Conservation (phyloP, 2,113 vertebrate genomes). For the Chelonoidis abingdonii region DNA sequence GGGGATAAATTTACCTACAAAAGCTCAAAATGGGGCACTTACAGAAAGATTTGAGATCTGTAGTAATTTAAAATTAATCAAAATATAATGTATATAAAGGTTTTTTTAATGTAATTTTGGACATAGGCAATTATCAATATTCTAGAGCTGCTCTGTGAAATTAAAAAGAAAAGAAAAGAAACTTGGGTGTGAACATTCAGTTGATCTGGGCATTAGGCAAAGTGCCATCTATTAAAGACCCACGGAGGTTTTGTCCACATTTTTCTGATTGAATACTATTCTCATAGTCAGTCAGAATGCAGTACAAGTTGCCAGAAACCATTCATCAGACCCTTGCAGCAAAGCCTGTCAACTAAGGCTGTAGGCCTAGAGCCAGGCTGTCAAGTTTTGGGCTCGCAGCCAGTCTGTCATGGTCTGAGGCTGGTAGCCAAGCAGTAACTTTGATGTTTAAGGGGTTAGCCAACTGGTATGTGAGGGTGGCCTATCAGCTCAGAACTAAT, state of each 20-base stretch:
- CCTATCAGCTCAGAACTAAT: constrained; percentile 87
- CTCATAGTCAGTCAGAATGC: constrained; percentile 69
- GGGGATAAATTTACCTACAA: background rate
- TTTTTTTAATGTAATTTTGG: background rate
- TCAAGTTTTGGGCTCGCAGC: constrained; percentile 88
- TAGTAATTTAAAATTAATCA: background rate
- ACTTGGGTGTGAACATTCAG: constrained; percentile 3
- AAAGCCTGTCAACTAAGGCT: constrained; percentile 87
- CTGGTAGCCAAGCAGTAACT: constrained; percentile 91
- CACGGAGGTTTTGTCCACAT: constrained; percentile 29
- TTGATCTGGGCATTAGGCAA: background rate
- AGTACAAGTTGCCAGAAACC: constrained; percentile 84
- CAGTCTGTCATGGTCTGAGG: constrained; percentile 94
- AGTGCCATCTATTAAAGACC: background rate
- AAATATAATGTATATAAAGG: background rate
- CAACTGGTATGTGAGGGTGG: constrained; percentile 91
- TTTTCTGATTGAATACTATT: constrained; percentile 64
- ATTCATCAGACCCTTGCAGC: constrained; percentile 89
- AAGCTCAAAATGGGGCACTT: background rate
- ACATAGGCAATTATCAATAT: background rate
- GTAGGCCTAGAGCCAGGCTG: constrained; percentile 88
- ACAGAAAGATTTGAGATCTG: background rate
- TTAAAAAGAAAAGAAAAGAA: background rate
- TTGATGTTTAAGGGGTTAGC: constrained; percentile 93
- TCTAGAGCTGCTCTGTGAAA: background rate